Evolutionary conservation across 2,888 invertebrate genomes (phyloP).

Genomic region (Neoaliturus tenellus): DNA sequence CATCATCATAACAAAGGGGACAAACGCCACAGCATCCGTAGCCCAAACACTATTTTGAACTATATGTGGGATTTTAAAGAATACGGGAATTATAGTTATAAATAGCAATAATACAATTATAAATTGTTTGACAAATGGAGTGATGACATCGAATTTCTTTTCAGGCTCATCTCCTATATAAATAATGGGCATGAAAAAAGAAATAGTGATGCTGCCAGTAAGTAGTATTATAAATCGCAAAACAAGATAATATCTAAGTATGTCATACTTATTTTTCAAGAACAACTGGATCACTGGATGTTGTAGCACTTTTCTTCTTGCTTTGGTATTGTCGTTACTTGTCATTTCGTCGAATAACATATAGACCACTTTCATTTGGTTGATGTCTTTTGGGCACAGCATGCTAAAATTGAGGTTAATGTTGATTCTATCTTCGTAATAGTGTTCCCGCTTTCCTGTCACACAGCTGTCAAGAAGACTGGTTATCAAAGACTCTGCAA

Average conservation of each 20-base stretch:
- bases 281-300: slow-evolving; percentile 23
- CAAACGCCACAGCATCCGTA: background rate
- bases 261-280: background rate
- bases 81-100: background rate
- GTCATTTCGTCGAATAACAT: background rate
- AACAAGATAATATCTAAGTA: background rate
- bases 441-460: background rate
- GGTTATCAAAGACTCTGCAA: background rate
- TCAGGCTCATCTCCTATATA: background rate
- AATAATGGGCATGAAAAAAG: background rate
- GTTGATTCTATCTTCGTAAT: background rate
- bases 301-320: slow-evolving; percentile 10
- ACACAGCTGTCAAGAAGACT: slow-evolving; percentile 25
- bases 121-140: background rate
- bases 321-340: background rate
- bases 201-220: background rate
- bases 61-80: background rate
- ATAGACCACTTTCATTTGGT: background rate
- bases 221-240: background rate
- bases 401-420: slow-evolving; percentile 15
- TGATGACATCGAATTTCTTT: background rate
- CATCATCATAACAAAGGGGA: background rate
- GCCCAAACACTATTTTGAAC: background rate
- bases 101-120: background rate
- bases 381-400: slow-evolving; percentile 7